phyloP scores from a whole-genome alignment of 2,113 vertebrate species.

The Stigmatopora argus region DNA sequence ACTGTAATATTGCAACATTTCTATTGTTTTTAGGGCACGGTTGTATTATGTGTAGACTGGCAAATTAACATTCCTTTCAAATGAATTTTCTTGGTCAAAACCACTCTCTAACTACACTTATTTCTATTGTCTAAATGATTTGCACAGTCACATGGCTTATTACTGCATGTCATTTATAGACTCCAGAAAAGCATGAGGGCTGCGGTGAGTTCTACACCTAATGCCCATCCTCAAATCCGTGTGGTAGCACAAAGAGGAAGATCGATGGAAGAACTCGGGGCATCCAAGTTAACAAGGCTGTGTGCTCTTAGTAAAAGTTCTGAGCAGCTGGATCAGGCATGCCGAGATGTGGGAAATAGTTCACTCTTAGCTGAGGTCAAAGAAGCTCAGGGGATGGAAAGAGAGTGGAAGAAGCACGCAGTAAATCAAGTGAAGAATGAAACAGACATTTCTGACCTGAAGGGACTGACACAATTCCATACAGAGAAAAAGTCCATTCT shows the following conservation, averaged over 20 bases:
- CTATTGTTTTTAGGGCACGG: slow-evolving; percentile 40
- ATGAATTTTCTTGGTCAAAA: slow-evolving; percentile 9
- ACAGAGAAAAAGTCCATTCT: slow-evolving; percentile 28
- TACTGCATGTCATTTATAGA: slow-evolving; percentile 39
- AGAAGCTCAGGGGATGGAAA: slow-evolving; percentile 21
- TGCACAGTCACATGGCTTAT: slow-evolving; percentile 9
- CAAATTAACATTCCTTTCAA: slow-evolving; percentile 33
- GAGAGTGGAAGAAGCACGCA: slow-evolving; percentile 3
- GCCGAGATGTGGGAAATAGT: slow-evolving; percentile 31
- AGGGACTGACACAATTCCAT: slow-evolving; percentile 41
- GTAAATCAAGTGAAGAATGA: slow-evolving; percentile 18
- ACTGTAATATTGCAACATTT: slow-evolving; percentile 32
- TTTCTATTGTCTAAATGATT: not conserved
- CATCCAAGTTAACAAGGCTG: slow-evolving; percentile 35
- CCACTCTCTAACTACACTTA: not conserved
- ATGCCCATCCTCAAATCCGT: slow-evolving; percentile 40
- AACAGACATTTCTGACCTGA: slow-evolving; percentile 22
- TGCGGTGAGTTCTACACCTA: slow-evolving; percentile 6
- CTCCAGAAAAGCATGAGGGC: slow-evolving; percentile 23
- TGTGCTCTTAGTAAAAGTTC: slow-evolving; percentile 68
- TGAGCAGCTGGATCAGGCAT: slow-evolving; percentile 64
- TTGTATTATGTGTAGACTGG: slow-evolving; percentile 35
- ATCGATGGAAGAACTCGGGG: slow-evolving; percentile 73
- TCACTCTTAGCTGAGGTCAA: slow-evolving; percentile 21
- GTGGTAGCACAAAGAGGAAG: slow-evolving; percentile 64